Base-by-base conservation (phyloP, 2,888 invertebrate genomes). In the Platypus cylindrus region DNA sequence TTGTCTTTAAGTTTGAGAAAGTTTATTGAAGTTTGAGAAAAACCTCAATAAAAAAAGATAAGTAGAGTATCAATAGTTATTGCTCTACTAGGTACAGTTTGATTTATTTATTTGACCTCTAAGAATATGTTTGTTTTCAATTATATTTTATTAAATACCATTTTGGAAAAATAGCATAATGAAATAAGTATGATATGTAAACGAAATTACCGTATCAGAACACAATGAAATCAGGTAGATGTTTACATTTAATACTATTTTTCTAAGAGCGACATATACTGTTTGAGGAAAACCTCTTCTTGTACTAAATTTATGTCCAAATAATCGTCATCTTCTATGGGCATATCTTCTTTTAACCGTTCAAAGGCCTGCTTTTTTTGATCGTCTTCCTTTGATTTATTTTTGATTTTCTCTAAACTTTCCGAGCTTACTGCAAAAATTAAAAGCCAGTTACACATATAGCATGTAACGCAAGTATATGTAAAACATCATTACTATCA, bases 271-370 rank as follows among this genome's bases (percentile, higher is more conserved):
- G 68, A 65, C 54, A 73, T 70, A 59, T 82, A 82, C 53, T 77
- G 74, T 11, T 60, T 66, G 2, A 82, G 65, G 50, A 78, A 75
- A 20, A 69, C 62, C 48, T 76, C 75, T 54, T 86, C 85, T 41
- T 79, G 75, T 1, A 66, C 58, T 12, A 85, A 64, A 0, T 74
- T 68, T 12, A 81, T 61, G 60, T 84, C 80, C 35, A 85, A 64
- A 52, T 85, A 77, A 45, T 81, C 83, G 46, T 81, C 78, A 23
- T 80, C 81, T 0, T 65, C 60, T 26, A 60, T 58, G 3, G 64
- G 58, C 24, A 70, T 63, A 43, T 75, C 75, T 2, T 71, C 65
- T 2, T 69, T 60, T 17, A 82, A 65, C 1, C 80, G 65, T 8
- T 66, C 57, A 37, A 71, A 70, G 0, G 81, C 81, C 43, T 65